Conservation (phyloP, 2,113 vertebrate species). For the Tachysurus fulvidraco region DNA sequence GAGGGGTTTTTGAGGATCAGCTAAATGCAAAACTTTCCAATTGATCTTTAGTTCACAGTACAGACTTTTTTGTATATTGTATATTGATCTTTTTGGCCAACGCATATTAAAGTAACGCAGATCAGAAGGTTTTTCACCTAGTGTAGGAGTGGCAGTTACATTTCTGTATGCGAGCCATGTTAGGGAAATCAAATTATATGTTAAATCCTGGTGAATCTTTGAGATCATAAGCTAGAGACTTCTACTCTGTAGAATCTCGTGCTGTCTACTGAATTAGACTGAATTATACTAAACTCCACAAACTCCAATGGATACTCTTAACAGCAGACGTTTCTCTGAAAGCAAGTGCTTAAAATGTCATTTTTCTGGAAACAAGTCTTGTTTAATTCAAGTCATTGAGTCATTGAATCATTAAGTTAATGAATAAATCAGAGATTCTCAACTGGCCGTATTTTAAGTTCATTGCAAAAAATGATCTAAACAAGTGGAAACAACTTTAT, state of each 20-base stretch:
- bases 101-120: background rate
- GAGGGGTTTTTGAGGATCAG: too few relatives aligned
- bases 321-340: background rate
- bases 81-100: background rate
- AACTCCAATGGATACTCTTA: background rate
- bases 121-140: background rate
- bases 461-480: too few relatives aligned
- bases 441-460: background rate
- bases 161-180: background rate
- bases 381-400: background rate
- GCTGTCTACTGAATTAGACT: background rate
- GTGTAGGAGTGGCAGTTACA: background rate
- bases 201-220: background rate
- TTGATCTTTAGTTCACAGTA: too few relatives aligned
- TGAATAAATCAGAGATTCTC: background rate
- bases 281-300: too few relatives aligned
- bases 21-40: too few relatives aligned
- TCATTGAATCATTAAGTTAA: too few relatives aligned
- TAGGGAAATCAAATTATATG: background rate
- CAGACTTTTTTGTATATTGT: background rate
- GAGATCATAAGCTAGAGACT: background rate
- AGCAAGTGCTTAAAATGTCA: background rate
- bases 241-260: background rate
- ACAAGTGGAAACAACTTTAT: too few relatives aligned
- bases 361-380: background rate